These are phyloP conservation scores for Daubentonia madagascariensis DNA, from an alignment of 2,113 vertebrate genomes.

Conservation along the genomic window DNA sequence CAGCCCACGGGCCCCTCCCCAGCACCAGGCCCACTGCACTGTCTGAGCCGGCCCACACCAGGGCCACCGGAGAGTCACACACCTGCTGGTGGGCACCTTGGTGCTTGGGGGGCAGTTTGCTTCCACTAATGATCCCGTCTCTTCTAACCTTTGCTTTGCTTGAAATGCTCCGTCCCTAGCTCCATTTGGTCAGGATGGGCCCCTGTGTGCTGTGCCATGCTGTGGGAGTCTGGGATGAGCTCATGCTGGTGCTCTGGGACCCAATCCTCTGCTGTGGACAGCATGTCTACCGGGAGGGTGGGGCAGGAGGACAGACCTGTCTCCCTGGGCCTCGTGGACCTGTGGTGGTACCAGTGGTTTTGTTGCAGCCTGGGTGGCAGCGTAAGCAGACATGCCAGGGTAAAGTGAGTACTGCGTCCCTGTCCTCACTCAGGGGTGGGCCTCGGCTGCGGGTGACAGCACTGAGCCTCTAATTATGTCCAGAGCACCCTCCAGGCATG, in stretches of 20 bases:
- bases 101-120: too few species aligned
- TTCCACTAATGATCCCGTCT: neutral
- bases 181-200: accelerated
- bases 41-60: neutral
- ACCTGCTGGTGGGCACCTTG: neutral
- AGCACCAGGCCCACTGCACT: too few species aligned
- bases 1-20: neutral
- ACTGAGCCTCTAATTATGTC: neutral
- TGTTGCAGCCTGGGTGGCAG: neutral
- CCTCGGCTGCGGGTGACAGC: neutral
- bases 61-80: neutral
- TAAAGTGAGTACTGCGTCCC: neutral
- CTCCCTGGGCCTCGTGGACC: neutral
- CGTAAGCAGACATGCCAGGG: neutral
- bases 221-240: neutral
- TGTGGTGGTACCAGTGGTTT: neutral
- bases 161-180: neutral
- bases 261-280: neutral
- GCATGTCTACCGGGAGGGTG: accelerated
- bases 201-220: neutral
- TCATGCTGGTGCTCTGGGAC: neutral
- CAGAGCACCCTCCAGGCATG: neutral
- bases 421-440: neutral
- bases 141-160: neutral
- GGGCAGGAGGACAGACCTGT: neutral